phyloP scores from a whole-genome alignment of 2,113 vertebrate species.

The Dunckerocampus dactyliophorus region DNA sequence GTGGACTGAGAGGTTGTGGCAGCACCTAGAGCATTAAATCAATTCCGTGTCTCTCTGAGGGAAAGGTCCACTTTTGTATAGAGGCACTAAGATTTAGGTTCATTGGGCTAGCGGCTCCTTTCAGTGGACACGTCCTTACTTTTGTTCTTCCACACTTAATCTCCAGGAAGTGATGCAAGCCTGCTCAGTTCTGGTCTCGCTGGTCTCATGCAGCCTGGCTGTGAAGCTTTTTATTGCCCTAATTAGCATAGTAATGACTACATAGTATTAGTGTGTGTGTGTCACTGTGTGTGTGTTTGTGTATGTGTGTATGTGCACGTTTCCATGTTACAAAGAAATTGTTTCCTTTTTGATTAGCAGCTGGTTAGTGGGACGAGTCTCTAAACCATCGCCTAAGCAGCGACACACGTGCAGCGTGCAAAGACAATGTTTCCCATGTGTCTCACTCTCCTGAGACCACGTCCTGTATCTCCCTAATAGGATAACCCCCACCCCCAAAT shows the following conservation, averaged over 20 bases:
- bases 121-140: too few relatives aligned
- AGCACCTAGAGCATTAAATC: constrained; percentile 22
- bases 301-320: too few relatives aligned
- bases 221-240: constrained; percentile 26
- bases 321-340: background rate
- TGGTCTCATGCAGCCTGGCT: constrained; percentile 6
- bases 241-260: constrained; percentile 48
- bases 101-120: background rate
- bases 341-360: constrained; percentile 32
- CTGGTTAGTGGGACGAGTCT: constrained; percentile 28
- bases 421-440: constrained; percentile 12
- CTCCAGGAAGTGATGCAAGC: too few relatives aligned
- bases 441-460: constrained; percentile 2
- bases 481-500: constrained; percentile 48
- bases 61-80: constrained; percentile 22
- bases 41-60: constrained; percentile 28
- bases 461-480: constrained; percentile 50
- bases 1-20: too few relatives aligned
- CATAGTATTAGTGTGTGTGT: background rate
- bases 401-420: background rate
- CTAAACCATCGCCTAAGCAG: constrained; percentile 12
- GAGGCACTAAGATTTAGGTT: constrained; percentile 22
- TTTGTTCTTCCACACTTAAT: too few relatives aligned
- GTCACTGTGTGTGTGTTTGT: background rate
- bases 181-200: background rate